Conservation (phyloP, 2,888 invertebrate genomes). For the Synergus laeviventris region DNA sequence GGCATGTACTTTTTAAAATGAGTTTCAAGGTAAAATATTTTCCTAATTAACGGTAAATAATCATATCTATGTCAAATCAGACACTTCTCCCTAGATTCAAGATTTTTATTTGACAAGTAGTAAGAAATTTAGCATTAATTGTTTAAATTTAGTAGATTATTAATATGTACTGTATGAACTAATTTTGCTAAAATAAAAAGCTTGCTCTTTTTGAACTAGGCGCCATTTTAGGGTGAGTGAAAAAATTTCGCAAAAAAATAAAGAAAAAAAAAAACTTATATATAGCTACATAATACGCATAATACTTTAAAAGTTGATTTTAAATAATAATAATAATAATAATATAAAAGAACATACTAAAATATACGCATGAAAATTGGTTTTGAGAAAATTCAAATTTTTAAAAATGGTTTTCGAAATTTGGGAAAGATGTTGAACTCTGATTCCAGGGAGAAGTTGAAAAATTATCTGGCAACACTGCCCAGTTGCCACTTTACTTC, state of each 20-base stretch:
- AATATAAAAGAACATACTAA: neutral
- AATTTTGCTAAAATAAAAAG: neutral
- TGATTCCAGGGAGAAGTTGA: neutral
- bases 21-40: too few species aligned
- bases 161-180: too few species aligned
- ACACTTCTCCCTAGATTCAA: neutral
- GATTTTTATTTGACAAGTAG: neutral
- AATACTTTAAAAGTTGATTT: neutral
- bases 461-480: neutral
- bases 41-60: neutral
- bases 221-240: neutral
- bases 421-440: neutral
- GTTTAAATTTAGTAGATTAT: too few species aligned
- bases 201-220: neutral
- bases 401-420: neutral
- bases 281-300: neutral
- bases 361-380: neutral
- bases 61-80: neutral
- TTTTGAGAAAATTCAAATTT: neutral
- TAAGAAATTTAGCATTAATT: neutral
- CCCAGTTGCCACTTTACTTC: constrained; percentile 14
- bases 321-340: neutral
- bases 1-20: too few species aligned
- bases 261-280: neutral
- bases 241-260: neutral